Conservation (phyloP, 92 coral and sea anemone species). For the Epizoanthus ramosus region DNA sequence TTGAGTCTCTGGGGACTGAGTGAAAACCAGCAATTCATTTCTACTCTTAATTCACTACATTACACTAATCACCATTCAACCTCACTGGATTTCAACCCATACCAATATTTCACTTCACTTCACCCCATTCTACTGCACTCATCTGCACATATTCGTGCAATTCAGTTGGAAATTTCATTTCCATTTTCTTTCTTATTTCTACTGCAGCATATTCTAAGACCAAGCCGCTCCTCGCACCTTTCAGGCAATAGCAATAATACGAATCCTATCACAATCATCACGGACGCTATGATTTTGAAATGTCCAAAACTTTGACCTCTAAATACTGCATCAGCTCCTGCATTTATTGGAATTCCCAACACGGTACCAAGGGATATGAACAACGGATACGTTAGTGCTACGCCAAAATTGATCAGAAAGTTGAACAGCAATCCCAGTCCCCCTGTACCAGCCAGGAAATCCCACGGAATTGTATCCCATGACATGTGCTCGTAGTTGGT, state of each 20-base stretch:
- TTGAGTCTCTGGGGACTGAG: too few species aligned
- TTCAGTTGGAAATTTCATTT: too few species aligned
- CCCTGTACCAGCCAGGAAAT: slow-evolving; percentile 76
- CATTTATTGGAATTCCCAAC: slow-evolving; percentile 89
- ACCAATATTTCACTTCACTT: too few species aligned
- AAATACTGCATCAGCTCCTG: slow-evolving; percentile 72
- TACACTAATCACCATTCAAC: too few species aligned
- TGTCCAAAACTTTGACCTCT: slow-evolving; percentile 65
- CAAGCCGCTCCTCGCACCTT: slow-evolving; percentile 14
- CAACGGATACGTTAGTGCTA: slow-evolving; percentile 85
- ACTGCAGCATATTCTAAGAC: slow-evolving; percentile 3
- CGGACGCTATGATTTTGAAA: slow-evolving; percentile 69
- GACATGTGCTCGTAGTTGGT: slow-evolving; percentile 67
- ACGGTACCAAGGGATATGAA: slow-evolving; percentile 91
- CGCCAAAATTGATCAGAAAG: slow-evolving; percentile 86
- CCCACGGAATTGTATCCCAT: slow-evolving; percentile 81
- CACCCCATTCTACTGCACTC: too few species aligned
- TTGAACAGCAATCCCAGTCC: slow-evolving; percentile 65
- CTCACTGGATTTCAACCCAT: too few species aligned
- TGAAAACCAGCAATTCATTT: too few species aligned
- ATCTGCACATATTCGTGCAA: too few species aligned
- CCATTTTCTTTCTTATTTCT: neutral
- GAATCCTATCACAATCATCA: slow-evolving; percentile 75
- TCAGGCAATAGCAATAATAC: slow-evolving; percentile 57
- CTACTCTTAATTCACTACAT: too few species aligned